Base-by-base conservation (phyloP, 1,140 invertebrate species). In the Brachionus sp. region DNA sequence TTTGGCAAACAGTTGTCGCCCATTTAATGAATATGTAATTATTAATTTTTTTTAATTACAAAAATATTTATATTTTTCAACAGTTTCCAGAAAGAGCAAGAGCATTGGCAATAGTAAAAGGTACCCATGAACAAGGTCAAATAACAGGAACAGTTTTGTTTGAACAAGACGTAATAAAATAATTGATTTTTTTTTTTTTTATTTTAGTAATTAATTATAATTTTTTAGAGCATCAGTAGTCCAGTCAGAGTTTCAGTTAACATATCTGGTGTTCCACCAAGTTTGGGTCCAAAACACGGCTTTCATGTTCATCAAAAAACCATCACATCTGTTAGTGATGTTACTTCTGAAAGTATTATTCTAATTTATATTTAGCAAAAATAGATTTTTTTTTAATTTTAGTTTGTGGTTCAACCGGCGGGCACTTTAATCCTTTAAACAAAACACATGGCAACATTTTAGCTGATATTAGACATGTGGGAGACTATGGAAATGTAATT, bases 401-500 rank as follows among this genome's bases (percentile, higher is more conserved):
- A 46, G 70, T 75, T 12, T 90, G 83, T 82, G 39, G 33, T 19
- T 84, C 64, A 82, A 23, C 44, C 23, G 66, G 44, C 6, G 25
- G 25, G 3, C 64, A 75, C 23, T 77, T 83, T 12, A 75, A 83
- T 13, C 73, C 73, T 19, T 23, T 50, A 12, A 77, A 77, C 13
- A 42, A 73, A 5, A 46, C 25, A 2, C 86, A 87, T 78, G 88
- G 88, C 13, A 85, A 85, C 19, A 85, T 85, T 12, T 84, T 39
- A 37, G 62, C 80, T 57, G 82, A 68, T 83, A 84, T 91, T 12
- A 92, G 94, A 80, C 95, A 97, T 87, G 93, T 94, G 33, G 95
- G 96, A 13, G 95, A 97, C 89, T 90, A 97, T 42, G 95, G 95
- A 12, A 97, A 97, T 87, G 90, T 95, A 44, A 88, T 89, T 19